Conservation (phyloP, 2,888 invertebrate species). For the Brachycybe producta region DNA sequence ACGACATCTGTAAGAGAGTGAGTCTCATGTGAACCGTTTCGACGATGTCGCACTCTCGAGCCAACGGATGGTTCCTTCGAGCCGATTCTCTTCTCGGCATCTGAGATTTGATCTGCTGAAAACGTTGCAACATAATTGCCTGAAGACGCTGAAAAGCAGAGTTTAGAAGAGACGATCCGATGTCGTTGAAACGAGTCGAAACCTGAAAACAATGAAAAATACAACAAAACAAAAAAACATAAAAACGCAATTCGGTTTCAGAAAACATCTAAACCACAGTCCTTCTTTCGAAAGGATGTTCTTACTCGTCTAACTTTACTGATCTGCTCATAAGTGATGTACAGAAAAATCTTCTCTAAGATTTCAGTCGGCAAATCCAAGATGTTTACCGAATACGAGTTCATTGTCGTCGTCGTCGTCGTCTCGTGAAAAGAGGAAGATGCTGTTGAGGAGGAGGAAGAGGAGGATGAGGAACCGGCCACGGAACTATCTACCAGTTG, state of each 20-base stretch:
- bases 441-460: too few relatives aligned
- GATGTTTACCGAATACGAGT: conserved; percentile 39
- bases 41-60: conserved; percentile 83
- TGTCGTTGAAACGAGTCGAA: conserved; percentile 61
- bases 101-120: conserved; percentile 75
- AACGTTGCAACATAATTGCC: conserved; percentile 67
- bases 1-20: conserved; percentile 81
- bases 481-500: too few relatives aligned
- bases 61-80: conserved; percentile 69
- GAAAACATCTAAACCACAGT: background rate
- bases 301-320: conserved; percentile 67
- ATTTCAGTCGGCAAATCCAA: conserved; percentile 68
- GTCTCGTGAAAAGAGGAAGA: too few relatives aligned
- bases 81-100: conserved; percentile 87
- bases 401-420: too few relatives aligned
- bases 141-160: conserved; percentile 73
- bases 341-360: conserved; percentile 61
- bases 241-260: background rate
- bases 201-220: conserved; percentile 45
- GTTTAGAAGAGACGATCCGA: conserved; percentile 66
- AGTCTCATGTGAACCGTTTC: conserved; percentile 86
- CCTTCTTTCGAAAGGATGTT: conserved; percentile 23
- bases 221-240: conserved; percentile 10
- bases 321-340: conserved; percentile 59
- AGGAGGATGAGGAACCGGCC: too few relatives aligned